Conservation (phyloP, 2,113 vertebrate genomes). For the Microtus ochrogaster region DNA sequence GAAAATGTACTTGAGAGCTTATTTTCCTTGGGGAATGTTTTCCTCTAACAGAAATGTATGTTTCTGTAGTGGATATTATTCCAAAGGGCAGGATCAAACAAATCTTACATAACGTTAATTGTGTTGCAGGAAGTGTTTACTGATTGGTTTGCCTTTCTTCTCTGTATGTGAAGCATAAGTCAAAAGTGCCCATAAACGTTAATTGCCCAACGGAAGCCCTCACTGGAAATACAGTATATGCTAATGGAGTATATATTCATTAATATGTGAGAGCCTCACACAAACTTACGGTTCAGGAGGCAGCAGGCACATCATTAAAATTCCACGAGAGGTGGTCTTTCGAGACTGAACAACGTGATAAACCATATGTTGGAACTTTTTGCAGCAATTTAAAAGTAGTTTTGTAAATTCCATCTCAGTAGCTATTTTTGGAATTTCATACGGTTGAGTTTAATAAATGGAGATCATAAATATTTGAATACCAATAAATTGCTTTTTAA, state of each 20-base stretch:
- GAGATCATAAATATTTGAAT: conserved; percentile 22
- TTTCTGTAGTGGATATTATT: background rate
- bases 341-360: conserved; percentile 1
- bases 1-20: background rate
- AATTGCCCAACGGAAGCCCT: background rate
- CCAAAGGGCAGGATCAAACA: background rate
- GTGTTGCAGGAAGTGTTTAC: background rate
- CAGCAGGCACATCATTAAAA: conserved; percentile 2
- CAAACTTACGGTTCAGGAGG: background rate
- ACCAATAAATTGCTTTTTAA: conserved; percentile 3
- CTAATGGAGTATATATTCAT: background rate
- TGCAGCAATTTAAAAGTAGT: conserved; percentile 8
- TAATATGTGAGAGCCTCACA: conserved; percentile 28
- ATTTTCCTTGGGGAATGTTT: background rate
- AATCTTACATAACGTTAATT: background rate
- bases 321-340: conserved; percentile 10
- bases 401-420: background rate
- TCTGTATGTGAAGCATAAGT: conserved; percentile 2
- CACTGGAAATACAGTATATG: background rate
- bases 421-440: background rate
- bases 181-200: background rate
- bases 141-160: background rate
- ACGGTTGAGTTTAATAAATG: background rate
- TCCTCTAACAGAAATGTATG: background rate
- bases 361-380: background rate